Conservation (phyloP, 2,888 invertebrate genomes). For the Drosophila prolongata region DNA sequence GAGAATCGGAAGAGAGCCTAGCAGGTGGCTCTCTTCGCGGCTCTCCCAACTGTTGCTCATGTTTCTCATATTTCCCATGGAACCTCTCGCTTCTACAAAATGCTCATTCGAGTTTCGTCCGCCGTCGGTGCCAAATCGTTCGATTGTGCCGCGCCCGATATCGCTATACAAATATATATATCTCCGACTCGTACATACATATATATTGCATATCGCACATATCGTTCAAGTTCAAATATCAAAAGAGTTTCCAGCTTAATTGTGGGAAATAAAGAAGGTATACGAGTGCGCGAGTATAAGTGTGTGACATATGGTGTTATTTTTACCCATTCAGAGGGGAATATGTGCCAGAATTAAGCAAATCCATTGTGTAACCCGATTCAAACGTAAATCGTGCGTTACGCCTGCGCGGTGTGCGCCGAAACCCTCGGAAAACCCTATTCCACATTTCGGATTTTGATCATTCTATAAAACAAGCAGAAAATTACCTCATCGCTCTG, state of each 20-base stretch:
- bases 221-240: constrained; percentile 71
- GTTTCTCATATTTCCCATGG: constrained; percentile 22
- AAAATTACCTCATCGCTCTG: constrained; percentile 76
- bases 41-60: constrained; percentile 37
- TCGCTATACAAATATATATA: constrained; percentile 42
- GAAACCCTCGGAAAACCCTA: constrained; percentile 22
- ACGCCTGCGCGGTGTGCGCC: constrained; percentile 66
- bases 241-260: constrained; percentile 56
- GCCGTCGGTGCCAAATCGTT: constrained; percentile 75
- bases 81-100: constrained; percentile 11
- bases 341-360: constrained; percentile 45
- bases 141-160: constrained; percentile 70
- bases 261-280: constrained; percentile 62
- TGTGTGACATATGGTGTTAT: constrained; percentile 75
- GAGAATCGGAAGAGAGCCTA: constrained; percentile 36
- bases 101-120: constrained; percentile 71
- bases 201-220: constrained; percentile 15
- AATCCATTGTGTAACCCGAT: constrained; percentile 67
- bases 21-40: constrained; percentile 41
- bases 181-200: constrained; percentile 14
- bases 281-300: constrained; percentile 54
- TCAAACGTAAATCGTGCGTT: constrained; percentile 14
- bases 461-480: constrained; percentile 56
- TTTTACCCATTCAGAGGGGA: constrained; percentile 44
- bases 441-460: constrained; percentile 18